These are phyloP conservation scores for Cantharis lateralis DNA, from an alignment of 2,888 invertebrate species.

Conservation along the genomic window DNA sequence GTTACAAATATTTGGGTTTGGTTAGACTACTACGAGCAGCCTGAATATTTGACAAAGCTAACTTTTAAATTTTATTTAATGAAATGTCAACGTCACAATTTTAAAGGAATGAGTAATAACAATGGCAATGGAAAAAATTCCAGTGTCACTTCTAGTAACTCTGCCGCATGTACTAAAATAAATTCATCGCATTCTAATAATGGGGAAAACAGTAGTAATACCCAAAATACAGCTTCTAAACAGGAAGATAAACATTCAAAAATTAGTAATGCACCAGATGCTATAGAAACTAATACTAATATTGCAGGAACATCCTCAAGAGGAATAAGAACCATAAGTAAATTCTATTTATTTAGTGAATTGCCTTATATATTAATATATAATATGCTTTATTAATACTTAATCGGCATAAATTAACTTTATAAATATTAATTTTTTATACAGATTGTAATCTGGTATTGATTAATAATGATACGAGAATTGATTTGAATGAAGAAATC, in stretches of 20 bases:
- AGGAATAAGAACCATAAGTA: background rate
- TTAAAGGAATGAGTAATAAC: conserved; percentile 10
- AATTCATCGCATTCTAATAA: background rate
- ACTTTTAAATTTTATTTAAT: background rate
- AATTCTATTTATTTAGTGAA: background rate
- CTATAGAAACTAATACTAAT: background rate
- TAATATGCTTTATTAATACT: too few relatives aligned
- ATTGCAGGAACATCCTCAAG: background rate
- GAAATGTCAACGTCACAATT: conserved; percentile 6
- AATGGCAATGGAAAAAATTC: conserved; percentile 3
- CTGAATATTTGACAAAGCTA: background rate
- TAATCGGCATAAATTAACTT: background rate
- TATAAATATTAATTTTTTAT: background rate
- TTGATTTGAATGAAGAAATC: background rate
- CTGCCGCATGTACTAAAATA: background rate
- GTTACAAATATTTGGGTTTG: background rate
- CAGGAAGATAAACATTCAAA: background rate
- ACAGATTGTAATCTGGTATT: background rate
- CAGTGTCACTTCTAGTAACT: background rate
- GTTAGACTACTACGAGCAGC: background rate
- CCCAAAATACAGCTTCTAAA: background rate
- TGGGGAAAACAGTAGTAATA: background rate
- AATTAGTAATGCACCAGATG: background rate
- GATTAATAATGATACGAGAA: background rate
- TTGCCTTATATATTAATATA: too few relatives aligned